A percentile compares a stretch with the other conserved stretches of the same genome.
These are phyloP conservation scores for Agrotis exclamationis DNA, from an alignment of 2,888 invertebrate genomes.

Conservation along the genomic window DNA sequence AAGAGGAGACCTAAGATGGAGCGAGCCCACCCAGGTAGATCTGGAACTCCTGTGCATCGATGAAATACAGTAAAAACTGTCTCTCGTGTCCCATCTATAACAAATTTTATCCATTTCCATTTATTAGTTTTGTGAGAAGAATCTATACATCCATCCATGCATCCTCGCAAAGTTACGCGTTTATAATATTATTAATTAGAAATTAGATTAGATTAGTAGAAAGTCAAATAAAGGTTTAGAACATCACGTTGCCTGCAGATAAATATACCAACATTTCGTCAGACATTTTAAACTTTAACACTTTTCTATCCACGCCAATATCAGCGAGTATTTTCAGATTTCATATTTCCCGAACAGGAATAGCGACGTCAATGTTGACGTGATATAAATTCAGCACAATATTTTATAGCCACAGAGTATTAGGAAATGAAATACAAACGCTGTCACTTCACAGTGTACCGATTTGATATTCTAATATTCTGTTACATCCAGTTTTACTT, in stretches of 20 bases:
- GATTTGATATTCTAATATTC: neutral
- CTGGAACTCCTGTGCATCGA: no score
- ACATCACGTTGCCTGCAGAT: neutral
- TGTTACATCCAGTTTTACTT: neutral
- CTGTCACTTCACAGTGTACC: no score
- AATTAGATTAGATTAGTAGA: no score
- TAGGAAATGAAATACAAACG: slow-evolving; percentile 10
- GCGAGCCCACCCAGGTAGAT: no score
- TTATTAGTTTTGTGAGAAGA: no score
- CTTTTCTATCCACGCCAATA: slow-evolving; percentile 9
- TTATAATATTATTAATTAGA: no score
- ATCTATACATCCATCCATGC: no score
- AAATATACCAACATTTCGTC: neutral
- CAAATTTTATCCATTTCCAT: no score
- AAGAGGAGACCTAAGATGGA: no score
- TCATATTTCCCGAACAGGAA: slow-evolving; percentile 21
- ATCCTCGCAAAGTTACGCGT: no score
- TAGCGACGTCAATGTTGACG: slow-evolving; percentile 26
- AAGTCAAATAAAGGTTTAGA: neutral
- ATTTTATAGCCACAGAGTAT: slow-evolving; percentile 14
- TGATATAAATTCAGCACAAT: slow-evolving; percentile 31
- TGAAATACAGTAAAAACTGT: no score
- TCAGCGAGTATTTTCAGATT: slow-evolving; percentile 27
- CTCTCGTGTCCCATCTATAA: no score
- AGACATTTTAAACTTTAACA: slow-evolving; percentile 6